phyloP scores from a whole-genome alignment of 1,140 invertebrate species.

The Metopolophium dirhodum region DNA sequence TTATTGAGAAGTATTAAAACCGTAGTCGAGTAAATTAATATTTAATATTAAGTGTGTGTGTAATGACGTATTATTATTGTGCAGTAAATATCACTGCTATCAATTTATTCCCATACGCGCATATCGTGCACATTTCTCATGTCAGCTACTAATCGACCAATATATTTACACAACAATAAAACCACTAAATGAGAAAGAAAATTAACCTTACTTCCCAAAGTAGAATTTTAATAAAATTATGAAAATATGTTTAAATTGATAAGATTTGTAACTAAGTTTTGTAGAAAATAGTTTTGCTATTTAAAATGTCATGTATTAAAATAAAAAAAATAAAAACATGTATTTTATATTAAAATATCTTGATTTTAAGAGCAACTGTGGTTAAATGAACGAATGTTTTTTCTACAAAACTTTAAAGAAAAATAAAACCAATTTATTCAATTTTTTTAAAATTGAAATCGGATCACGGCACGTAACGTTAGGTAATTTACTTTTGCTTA shows the following conservation, averaged over 20 bases:
- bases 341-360: not conserved
- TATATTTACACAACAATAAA: not conserved
- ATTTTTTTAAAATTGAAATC: not conserved
- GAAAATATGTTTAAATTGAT: not conserved
- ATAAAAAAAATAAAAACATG: not conserved
- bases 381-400: not conserved
- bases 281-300: not conserved
- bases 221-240: not conserved
- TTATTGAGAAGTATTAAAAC: not conserved
- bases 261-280: not conserved
- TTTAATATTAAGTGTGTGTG: not conserved
- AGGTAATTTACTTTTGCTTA: not conserved
- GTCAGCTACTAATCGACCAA: not conserved
- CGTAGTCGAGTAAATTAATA: not conserved
- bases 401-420: not conserved
- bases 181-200: not conserved
- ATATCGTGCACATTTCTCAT: not conserved
- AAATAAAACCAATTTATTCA: not conserved
- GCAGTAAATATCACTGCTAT: not conserved
- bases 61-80: not conserved
- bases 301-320: not conserved
- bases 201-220: not conserved
- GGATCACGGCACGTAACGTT: not conserved
- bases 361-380: not conserved
- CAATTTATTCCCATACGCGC: not conserved